Conservation (phyloP, 2,888 invertebrate species). For the Hypercompe scribonia region DNA sequence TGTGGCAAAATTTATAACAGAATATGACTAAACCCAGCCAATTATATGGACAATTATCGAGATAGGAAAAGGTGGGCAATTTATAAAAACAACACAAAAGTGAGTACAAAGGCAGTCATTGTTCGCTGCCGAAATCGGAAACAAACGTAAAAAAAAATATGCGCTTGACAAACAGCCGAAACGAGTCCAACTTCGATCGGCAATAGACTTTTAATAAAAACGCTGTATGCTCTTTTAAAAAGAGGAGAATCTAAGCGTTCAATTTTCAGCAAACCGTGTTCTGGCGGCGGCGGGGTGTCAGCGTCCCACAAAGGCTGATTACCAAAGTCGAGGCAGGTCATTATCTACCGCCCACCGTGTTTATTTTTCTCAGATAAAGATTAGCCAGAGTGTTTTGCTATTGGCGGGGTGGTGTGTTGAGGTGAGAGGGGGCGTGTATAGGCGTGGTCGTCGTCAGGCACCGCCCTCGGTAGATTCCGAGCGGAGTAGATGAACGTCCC, state of each 20-base stretch:
- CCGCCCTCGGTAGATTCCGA: slow-evolving; percentile 36
- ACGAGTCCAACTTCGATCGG: slow-evolving; percentile 60
- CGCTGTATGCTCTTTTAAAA: slow-evolving; percentile 56
- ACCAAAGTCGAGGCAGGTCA: slow-evolving; percentile 78
- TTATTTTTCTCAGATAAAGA: slow-evolving; percentile 87
- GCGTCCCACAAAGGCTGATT: slow-evolving; percentile 84
- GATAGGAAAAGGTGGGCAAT: slow-evolving; percentile 72
- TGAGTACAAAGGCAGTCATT: slow-evolving; percentile 60
- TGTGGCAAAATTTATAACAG: slow-evolving; percentile 55
- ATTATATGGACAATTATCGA: slow-evolving; percentile 83
- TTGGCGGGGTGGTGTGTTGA: slow-evolving; percentile 74
- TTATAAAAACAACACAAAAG: slow-evolving; percentile 70
- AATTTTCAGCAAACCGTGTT: slow-evolving; percentile 79
- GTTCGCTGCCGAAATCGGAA: slow-evolving; percentile 48
- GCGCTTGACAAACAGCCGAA: slow-evolving; percentile 67
- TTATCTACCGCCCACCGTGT: slow-evolving; percentile 85
- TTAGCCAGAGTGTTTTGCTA: slow-evolving; percentile 81
- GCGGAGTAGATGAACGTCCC: slow-evolving; percentile 30
- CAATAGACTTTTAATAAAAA: slow-evolving; percentile 66
- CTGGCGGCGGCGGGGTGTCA: slow-evolving; percentile 72
- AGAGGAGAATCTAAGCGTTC: slow-evolving; percentile 60
- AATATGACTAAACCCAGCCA: slow-evolving; percentile 79
- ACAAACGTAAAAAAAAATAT: slow-evolving; percentile 67
- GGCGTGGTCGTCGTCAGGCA: slow-evolving; percentile 65
- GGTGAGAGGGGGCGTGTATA: slow-evolving; percentile 66